Base-by-base conservation (phyloP, 2,113 vertebrate genomes). In the Motacilla tschutschensis region DNA sequence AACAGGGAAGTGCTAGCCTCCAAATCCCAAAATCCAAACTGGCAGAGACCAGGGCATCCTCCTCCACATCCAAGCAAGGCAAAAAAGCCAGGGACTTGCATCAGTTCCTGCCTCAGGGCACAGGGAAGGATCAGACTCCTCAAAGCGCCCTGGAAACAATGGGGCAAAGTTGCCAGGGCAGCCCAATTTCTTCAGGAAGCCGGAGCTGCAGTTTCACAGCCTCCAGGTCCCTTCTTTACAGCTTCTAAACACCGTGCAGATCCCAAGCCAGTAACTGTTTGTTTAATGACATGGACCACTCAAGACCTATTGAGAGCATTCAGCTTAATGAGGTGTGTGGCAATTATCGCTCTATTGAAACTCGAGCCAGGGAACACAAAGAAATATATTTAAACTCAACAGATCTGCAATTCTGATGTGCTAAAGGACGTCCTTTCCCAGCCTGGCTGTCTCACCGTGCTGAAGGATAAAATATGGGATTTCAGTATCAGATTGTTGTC, bases 311-410 rank as follows among this genome's bases (percentile, higher is more conserved):
- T 64, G 79, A 83, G 92, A 92, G 63, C 74, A 70, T 95, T 88
- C 85, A 88, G 80, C 59, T 92, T 92, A 94, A 95, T 96, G 94
- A 94, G 80, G 79, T 94, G 81, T 88, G 89, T 24, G 46, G 55
- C 87, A 86, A 73, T 87, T 92, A 95, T 69, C 62, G 76, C 48
- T 73, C 79, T 83, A 51, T 85, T 71, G 85, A 60, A 95, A 67
- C 60, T 14, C 48, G 31, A 91, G 77, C 77, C 86, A 89, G 78
- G 79, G 82, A 92, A 83, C 72, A 74, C 70, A 76, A 85, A 85
- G 72, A 76, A 90, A 89, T 85, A 76, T 48, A 83, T 89, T 76
- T 84, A 55, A 80, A 84, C n/a, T 36, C 70, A 70, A 83, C 16
- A 70, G 57, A 91, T 88, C 58, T 83, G 91, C 50, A 91, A 28